A percentile compares a stretch with the other conserved stretches of the same genome.
Conservation (phyloP, 2,888 invertebrate species). For the Apotomis capreana region DNA sequence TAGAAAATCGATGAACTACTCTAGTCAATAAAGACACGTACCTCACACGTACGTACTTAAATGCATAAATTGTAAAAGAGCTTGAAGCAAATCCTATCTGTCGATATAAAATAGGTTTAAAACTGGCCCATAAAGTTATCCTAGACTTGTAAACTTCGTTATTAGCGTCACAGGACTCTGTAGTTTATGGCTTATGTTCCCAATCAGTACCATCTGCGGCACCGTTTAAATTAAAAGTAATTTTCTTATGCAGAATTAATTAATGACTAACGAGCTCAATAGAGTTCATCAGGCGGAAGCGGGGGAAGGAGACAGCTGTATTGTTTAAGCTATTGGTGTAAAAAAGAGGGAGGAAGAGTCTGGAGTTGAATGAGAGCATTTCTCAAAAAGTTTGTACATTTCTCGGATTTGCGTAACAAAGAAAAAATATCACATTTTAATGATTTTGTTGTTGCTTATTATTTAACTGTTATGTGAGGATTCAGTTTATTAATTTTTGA, state of each 20-base stretch:
- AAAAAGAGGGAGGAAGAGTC: slow-evolving; percentile 61
- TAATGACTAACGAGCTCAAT: slow-evolving; percentile 84
- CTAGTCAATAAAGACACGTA: neutral
- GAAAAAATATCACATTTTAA: too few species aligned
- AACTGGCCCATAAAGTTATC: slow-evolving; percentile 22
- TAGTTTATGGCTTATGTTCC: slow-evolving; percentile 38
- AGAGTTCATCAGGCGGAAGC: slow-evolving; percentile 82
- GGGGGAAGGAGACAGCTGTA: slow-evolving; percentile 57
- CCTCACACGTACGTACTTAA: neutral
- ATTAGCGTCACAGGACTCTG: slow-evolving; percentile 33
- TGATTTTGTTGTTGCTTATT: too few species aligned
- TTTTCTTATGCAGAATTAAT: slow-evolving; percentile 84
- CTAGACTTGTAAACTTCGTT: slow-evolving; percentile 28
- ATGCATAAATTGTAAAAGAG: slow-evolving; percentile 22
- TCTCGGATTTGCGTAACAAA: too few species aligned
- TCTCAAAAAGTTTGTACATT: too few species aligned
- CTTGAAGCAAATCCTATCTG: slow-evolving; percentile 27
- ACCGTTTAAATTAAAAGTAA: slow-evolving; percentile 81
- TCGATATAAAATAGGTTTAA: slow-evolving; percentile 32
- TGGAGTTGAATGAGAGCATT: slow-evolving; percentile 82
- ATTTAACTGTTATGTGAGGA: too few species aligned
- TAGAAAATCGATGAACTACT: neutral
- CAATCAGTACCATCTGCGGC: slow-evolving; percentile 73
- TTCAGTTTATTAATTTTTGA: too few species aligned
- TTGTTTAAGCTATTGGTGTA: slow-evolving; percentile 45